Evolutionary conservation across 2,888 invertebrate genomes (phyloP), one percentile per base, ranked within the genome.

Genomic region (Mermis nigrescens): DNA sequence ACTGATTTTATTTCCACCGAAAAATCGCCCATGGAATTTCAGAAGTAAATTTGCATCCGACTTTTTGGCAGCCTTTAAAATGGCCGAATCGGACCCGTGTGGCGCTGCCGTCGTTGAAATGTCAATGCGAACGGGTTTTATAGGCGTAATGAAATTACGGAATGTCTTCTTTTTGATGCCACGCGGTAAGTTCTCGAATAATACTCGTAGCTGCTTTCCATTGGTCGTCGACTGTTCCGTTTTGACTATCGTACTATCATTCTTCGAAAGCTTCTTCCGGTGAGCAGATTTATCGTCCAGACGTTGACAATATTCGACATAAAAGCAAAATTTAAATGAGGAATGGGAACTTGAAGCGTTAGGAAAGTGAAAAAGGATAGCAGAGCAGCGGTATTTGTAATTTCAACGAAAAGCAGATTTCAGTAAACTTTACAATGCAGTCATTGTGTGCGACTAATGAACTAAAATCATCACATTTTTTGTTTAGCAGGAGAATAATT

Each of bases 111-210:
- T 63, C 7, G 53, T 60, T 24, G 19, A 4, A 29, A 55, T 32
- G 3, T 28, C 7, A 24, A 61, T 31, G 12, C 64, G 63, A 55
- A 66, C 68, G n/a, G 67, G 60, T n/a, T 66, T 58, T n/a, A 70
- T 60, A 7, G 70, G 70, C 57, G 62, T 65, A 26, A 70, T 55
- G 68, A 70, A 71, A 45, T 70, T 68, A 57, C 66, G n/a, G 2
- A 61, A 15, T 2, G 22, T 31, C 46, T 61, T 61, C 27, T 57
- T 38, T 51, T 58, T 61, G n/a, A 32, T 28, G 32, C 27, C 22
- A 4, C 15, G 19, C 19, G 55, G 55, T 31, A 55, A 22, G 27
- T 55, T 55, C n/a, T 55, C 31, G 55, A 55, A 19, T 12, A 32
- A 27, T 19, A 32, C 28, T 31, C 27, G 15, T n/a, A 27, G 32